Evolutionary conservation across 64 coral and sea anemone genomes (phyloP).

Genomic region (Porites australiensis): DNA sequence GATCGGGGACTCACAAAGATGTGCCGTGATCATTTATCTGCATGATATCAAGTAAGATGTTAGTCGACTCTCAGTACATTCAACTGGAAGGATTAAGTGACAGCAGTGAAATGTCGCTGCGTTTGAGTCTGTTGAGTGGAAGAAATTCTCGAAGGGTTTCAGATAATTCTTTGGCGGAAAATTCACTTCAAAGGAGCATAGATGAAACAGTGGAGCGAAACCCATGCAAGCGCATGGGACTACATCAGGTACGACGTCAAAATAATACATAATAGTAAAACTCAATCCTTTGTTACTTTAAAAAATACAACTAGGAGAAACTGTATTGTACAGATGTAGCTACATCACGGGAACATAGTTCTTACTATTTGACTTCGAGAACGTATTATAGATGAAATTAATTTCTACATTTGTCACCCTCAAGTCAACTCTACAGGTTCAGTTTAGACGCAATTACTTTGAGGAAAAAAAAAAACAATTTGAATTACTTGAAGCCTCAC

Average conservation of each 20-base stretch:
- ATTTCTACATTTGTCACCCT: no score
- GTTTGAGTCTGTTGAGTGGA: neutral
- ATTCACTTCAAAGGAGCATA: slow-evolving; percentile 46
- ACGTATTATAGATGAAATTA: no score
- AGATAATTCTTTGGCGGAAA: slow-evolving; percentile 17
- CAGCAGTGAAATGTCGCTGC: slow-evolving; percentile 19
- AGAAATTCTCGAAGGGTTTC: slow-evolving; percentile 18
- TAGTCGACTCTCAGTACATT: slow-evolving; percentile 34
- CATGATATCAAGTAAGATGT: neutral
- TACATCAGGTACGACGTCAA: slow-evolving; percentile 39
- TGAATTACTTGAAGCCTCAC: no score
- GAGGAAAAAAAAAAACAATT: no score
- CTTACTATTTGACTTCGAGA: no score
- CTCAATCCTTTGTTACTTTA: no score
- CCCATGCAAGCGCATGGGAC: slow-evolving; percentile 40
- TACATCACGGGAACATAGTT: no score
- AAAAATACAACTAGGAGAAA: no score
- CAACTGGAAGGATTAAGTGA: slow-evolving; percentile 3
- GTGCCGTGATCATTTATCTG: neutral
- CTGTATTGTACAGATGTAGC: no score
- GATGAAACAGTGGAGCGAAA: slow-evolving; percentile 66
- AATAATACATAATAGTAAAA: no score
- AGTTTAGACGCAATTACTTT: no score
- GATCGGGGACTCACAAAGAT: slow-evolving; percentile 26
- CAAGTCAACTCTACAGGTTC: no score